A percentile compares a stretch with the other conserved stretches of the same genome.
phyloP scores from a whole-genome alignment of 2,888 invertebrate species.

The Patella ulyssiponensis region DNA sequence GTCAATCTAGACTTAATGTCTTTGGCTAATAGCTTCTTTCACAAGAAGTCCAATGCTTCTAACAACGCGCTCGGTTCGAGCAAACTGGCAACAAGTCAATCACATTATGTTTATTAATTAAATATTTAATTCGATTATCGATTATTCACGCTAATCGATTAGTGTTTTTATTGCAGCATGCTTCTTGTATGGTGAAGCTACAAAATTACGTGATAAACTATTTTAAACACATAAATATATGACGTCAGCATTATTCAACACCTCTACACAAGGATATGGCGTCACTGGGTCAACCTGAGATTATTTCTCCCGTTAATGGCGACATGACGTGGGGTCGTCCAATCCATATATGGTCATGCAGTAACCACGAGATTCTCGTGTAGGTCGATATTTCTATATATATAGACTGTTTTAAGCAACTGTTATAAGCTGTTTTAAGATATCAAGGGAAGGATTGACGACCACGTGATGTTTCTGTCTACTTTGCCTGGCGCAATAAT shows the following conservation, averaged over 20 bases:
- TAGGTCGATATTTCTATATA: background rate
- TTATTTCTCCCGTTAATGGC: background rate
- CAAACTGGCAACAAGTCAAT: background rate
- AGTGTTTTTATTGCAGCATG: conserved; percentile 4
- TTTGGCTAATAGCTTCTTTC: conserved; percentile 11
- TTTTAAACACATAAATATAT: background rate
- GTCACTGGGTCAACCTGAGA: background rate
- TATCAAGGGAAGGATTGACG: background rate
- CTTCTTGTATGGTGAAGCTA: background rate
- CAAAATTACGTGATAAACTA: conserved; percentile 2
- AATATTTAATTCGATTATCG: too few species aligned
- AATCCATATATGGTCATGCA: background rate
- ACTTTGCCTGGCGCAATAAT: background rate
- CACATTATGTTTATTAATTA: too few species aligned
- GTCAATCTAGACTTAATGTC: conserved; percentile 11
- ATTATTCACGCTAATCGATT: too few species aligned
- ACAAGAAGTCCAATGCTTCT: conserved; percentile 5
- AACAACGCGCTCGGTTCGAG: background rate
- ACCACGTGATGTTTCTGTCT: background rate
- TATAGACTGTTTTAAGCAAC: background rate
- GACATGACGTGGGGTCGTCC: background rate
- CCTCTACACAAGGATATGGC: too few species aligned
- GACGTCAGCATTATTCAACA: background rate
- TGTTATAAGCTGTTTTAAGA: background rate
- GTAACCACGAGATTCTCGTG: conserved; percentile 7